Conservation (phyloP, 2,797 vertebrate genomes). For the Aplochiton taeniatus region DNA sequence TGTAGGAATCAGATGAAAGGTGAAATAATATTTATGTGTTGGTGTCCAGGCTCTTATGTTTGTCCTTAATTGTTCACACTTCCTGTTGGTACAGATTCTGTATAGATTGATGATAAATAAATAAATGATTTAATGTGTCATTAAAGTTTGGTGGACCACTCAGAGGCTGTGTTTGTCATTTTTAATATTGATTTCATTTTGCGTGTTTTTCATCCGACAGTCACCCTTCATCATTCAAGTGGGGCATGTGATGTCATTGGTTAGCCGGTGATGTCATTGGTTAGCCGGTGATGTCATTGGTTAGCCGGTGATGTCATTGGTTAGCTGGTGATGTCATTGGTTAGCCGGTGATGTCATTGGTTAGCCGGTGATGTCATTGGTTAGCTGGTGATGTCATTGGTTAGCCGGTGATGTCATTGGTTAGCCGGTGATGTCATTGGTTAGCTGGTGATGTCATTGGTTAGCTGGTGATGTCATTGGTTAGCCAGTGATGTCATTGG, state of each 20-base stretch:
- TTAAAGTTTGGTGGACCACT: slow-evolving; percentile 28
- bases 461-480: too few species aligned
- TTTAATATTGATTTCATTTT: not conserved
- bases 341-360: too few species aligned
- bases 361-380: too few species aligned
- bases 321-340: too few species aligned
- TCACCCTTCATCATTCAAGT: not conserved
- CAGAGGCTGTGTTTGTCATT: slow-evolving; percentile 4
- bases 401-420: too few species aligned
- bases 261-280: too few species aligned
- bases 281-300: too few species aligned
- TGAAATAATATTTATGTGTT: slow-evolving; percentile 24
- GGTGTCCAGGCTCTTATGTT: slow-evolving; percentile 21
- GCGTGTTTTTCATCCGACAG: not conserved
- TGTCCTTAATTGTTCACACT: slow-evolving; percentile 37
- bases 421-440: too few species aligned
- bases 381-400: too few species aligned
- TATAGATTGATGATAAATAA: slow-evolving; percentile 49
- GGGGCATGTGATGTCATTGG: not conserved
- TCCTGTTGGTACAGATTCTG: slow-evolving; percentile 53
- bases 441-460: too few species aligned
- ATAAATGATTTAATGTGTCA: slow-evolving; percentile 55
- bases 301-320: too few species aligned
- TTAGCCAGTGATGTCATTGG: too few species aligned
- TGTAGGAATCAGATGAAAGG: slow-evolving; percentile 38